Base-by-base conservation (phyloP, 2,797 vertebrate genomes). In the Parambassis ranga region DNA sequence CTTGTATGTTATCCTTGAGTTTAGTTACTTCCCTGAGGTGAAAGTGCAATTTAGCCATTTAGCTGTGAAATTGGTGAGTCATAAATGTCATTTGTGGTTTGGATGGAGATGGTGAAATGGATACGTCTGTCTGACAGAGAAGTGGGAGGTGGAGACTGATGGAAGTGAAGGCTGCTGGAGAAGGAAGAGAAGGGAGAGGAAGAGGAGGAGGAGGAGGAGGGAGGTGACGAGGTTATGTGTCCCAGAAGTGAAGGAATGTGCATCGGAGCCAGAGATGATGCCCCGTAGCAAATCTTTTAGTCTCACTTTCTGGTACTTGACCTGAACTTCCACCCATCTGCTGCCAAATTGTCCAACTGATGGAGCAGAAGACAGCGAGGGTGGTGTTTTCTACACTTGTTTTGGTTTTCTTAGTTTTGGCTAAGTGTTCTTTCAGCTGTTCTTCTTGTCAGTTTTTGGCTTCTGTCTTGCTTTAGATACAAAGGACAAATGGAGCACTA, bases 261-360 rank as follows among this genome's bases (percentile, higher is more conserved):
- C 49, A 46, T 66, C 4, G 38, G 73, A 87, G 78, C 55, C 79
- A 48, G 59, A 48, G 79, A 77, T 83, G 83, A 87, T 65, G 47
- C 62, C 50, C 85, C 53, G 13, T 82, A 50, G 44, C 76, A 67
- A 85, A 90, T 87, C 66, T 66, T 66, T 86, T 79, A 33, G 69
- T 87, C 62, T 86, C 65, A 43, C 67, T 71, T 14, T 48, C 32
- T 50, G 56, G 32, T 56, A 47, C 30, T 74, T 44, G 49, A 81
- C 76, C 71, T 60, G 14, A 22, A 33, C 35, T 55, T 70, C 49
- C 57, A 70, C 55, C 51, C 33, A 2, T 33, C 38, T 3, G 15
- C 51, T 60, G 70, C 59, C 66, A 81, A 70, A 49, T 16, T 53
- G 44, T 47, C 49, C 42, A 49, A 37, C 4, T 31, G 35, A 46